phyloP scores from a whole-genome alignment of 1,140 invertebrate species.

The Gryllus bimaculatus region DNA sequence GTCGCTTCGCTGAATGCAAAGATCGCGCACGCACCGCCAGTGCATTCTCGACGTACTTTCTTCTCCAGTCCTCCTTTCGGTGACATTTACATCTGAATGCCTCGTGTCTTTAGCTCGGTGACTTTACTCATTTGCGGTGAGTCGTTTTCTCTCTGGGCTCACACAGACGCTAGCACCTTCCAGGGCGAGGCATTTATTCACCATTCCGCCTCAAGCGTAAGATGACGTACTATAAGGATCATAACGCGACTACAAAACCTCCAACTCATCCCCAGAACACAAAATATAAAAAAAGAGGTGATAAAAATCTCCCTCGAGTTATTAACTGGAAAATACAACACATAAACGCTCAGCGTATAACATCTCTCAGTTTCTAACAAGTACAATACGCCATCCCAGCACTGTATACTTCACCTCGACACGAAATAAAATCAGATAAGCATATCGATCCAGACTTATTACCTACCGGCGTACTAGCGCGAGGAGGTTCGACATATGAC shows the following conservation, averaged over 20 bases:
- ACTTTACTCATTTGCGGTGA: neutral
- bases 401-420: neutral
- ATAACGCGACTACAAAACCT: no score
- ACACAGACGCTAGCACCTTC: no score
- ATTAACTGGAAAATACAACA: neutral
- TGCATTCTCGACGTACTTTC: neutral
- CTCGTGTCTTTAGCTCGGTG: no score
- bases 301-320: no score
- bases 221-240: no score
- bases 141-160: neutral
- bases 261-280: no score
- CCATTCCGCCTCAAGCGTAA: no score
- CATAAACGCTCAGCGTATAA: neutral
- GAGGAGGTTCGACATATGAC: neutral
- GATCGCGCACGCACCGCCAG: neutral
- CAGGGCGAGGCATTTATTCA: no score
- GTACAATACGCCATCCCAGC: neutral
- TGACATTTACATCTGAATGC: neutral
- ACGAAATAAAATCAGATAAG: neutral
- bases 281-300: no score
- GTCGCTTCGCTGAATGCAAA: neutral
- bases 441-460: neutral
- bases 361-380: neutral
- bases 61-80: neutral
- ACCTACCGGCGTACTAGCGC: no score